Evolutionary conservation across 2,888 invertebrate species (phyloP).

Genomic region (Sturmia bella): DNA sequence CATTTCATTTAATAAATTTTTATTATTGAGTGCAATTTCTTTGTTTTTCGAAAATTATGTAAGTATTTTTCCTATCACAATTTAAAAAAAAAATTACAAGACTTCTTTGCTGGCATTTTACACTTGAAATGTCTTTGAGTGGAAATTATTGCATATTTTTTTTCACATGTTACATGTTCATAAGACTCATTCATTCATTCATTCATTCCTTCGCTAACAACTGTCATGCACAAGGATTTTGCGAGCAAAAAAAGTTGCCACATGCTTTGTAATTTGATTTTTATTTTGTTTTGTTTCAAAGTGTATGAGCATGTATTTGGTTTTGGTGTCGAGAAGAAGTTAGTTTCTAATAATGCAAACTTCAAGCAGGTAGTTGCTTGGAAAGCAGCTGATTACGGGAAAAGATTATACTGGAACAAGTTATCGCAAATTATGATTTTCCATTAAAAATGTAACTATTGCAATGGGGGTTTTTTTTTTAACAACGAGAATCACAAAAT

Average conservation of each 20-base stretch:
- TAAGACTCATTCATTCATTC: conserved; percentile 1
- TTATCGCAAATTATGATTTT: too few species aligned
- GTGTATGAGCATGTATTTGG: background rate
- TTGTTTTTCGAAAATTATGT: background rate
- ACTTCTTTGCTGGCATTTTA: background rate
- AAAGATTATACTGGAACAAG: too few species aligned
- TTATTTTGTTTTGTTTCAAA: background rate
- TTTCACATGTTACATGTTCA: background rate
- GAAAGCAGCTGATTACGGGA: too few species aligned
- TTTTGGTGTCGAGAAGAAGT: background rate
- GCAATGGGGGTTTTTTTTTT: too few species aligned
- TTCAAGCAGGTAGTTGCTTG: too few species aligned
- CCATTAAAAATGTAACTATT: too few species aligned
- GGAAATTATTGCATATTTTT: background rate
- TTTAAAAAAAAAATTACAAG: background rate
- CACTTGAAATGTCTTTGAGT: conserved; percentile 16
- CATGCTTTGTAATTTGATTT: background rate
- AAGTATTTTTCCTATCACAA: background rate
- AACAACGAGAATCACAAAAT: too few species aligned
- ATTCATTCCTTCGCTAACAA: conserved; percentile 17
- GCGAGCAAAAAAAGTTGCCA: conserved; percentile 20
- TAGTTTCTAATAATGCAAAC: background rate
- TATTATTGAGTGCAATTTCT: background rate
- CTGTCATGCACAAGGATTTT: conserved; percentile 51
- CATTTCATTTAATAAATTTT: conserved; percentile 17